A percentile compares a stretch with the other conserved stretches of the same genome.
Conservation (phyloP, 2,797 vertebrate species). For the Masticophis lateralis region DNA sequence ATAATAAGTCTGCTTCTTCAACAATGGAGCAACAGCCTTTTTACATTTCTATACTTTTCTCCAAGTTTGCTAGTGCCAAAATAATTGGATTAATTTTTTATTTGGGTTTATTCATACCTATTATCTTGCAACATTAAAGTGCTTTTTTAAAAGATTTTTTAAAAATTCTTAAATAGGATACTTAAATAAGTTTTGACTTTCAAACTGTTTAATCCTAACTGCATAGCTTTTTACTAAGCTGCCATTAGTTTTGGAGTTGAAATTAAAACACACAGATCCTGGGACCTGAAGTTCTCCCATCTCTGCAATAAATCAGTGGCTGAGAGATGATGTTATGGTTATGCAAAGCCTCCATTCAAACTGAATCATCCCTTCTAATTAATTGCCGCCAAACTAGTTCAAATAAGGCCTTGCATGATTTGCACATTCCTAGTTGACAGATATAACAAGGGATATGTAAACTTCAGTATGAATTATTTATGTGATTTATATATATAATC, state of each 20-base stretch:
- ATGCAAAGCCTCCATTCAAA: not conserved
- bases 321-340: not conserved
- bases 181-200: not conserved
- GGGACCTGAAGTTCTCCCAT: not conserved
- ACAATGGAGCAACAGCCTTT: not conserved
- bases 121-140: conserved; percentile 12
- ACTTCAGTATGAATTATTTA: not conserved
- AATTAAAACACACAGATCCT: not conserved
- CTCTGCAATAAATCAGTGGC: not conserved
- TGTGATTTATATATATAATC: not conserved
- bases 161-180: not conserved
- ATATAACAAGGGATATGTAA: not conserved
- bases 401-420: not conserved
- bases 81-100: conserved; percentile 8
- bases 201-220: not conserved
- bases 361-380: not conserved
- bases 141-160: not conserved
- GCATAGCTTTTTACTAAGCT: not conserved
- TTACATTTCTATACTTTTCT: conserved; percentile 16
- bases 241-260: not conserved
- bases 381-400: not conserved
- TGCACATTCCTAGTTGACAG: not conserved
- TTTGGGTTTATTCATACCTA: conserved; percentile 8
- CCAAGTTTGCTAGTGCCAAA: conserved; percentile 12
- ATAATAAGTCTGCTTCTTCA: not conserved